These are phyloP conservation scores for Rhinophrynus dorsalis DNA, from an alignment of 2,797 vertebrate species.

Conservation along the genomic window DNA sequence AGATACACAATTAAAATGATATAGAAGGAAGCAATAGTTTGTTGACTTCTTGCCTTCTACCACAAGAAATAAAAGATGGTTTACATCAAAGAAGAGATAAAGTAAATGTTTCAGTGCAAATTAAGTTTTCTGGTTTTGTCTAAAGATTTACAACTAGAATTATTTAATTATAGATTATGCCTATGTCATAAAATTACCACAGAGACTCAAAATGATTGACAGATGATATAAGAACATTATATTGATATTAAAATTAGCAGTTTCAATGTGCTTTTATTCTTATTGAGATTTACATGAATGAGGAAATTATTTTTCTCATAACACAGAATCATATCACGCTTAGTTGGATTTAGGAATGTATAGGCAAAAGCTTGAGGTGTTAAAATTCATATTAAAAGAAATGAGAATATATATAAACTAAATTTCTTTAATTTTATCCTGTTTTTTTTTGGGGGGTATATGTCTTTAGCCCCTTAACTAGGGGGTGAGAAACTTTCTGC, in stretches of 20 bases:
- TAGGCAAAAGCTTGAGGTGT: no score
- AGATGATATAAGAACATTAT: constrained; percentile 30
- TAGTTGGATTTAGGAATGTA: no score
- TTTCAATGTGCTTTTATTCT: background rate
- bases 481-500: no score
- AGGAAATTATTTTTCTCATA: no score
- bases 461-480: no score
- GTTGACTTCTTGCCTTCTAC: background rate
- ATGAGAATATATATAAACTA: no score
- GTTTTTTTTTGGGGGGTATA: no score
- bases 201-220: constrained; percentile 5
- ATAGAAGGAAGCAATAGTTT: no score
- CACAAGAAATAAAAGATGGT: background rate
- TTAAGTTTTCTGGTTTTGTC: background rate
- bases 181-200: constrained; percentile 23
- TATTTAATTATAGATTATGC: constrained; percentile 34
- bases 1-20: background rate
- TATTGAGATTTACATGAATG: background rate
- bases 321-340: no score
- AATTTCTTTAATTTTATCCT: no score
- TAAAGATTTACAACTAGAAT: constrained; percentile 5
- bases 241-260: constrained; percentile 44
- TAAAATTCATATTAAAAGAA: no score
- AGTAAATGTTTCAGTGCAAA: constrained; percentile 7
- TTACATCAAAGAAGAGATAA: background rate